These are phyloP conservation scores for Choristoneura rosaceana DNA, from an alignment of 2,888 invertebrate genomes.

Conservation along the genomic window DNA sequence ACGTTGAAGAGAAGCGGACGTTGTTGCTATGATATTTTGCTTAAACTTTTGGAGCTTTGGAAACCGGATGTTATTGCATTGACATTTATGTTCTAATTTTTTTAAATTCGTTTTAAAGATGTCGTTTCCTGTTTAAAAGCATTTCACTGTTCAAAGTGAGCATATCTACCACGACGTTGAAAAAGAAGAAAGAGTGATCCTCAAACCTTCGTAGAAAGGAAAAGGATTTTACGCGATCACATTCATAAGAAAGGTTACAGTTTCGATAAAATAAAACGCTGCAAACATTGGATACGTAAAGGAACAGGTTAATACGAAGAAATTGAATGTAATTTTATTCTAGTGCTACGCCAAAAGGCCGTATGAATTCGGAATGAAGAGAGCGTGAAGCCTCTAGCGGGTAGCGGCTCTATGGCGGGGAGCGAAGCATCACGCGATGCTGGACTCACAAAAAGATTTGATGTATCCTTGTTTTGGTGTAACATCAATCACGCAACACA, in stretches of 20 bases:
- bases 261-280: constrained; percentile 10
- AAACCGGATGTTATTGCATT: constrained; percentile 4
- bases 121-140: constrained; percentile 81
- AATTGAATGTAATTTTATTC: constrained; percentile 33
- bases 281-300: constrained; percentile 3
- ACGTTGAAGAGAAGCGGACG: background rate
- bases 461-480: constrained; percentile 67
- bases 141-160: constrained; percentile 81
- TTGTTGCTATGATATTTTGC: constrained; percentile 6
- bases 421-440: constrained; percentile 56
- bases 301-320: constrained; percentile 17
- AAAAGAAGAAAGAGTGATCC: background rate
- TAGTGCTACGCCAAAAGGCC: constrained; percentile 26
- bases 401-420: constrained; percentile 49
- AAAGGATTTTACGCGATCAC: constrained; percentile 61
- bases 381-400: constrained; percentile 42
- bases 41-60: background rate
- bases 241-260: constrained; percentile 13
- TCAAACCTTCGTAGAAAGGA: constrained; percentile 16
- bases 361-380: constrained; percentile 35
- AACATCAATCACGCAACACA: constrained; percentile 73
- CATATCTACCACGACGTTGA: constrained; percentile 51
- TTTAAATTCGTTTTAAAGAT: constrained; percentile 60
- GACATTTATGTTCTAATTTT: constrained; percentile 4
- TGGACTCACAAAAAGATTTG: constrained; percentile 65